Conservation (phyloP, 2,113 vertebrate species). For the Phoenicopterus ruber region DNA sequence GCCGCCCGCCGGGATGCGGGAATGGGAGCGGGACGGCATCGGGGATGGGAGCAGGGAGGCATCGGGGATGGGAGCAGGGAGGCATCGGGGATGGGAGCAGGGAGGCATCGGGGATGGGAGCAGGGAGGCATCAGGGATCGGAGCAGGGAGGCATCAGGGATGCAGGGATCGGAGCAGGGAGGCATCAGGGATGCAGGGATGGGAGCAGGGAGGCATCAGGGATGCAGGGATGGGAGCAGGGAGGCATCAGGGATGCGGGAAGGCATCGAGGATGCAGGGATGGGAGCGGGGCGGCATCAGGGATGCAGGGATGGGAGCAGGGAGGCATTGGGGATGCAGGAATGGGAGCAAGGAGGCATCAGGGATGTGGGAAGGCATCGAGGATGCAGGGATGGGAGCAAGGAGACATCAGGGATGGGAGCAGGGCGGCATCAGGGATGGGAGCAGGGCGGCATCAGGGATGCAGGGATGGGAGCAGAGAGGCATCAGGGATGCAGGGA, state of each 20-base stretch:
- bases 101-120: background rate
- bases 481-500: background rate
- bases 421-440: background rate
- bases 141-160: too few species aligned
- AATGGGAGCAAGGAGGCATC: background rate
- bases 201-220: background rate
- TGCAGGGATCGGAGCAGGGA: background rate
- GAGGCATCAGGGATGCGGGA: background rate
- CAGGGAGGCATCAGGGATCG: too few species aligned
- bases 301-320: background rate
- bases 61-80: background rate
- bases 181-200: background rate
- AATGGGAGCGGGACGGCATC: background rate
- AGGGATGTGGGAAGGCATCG: background rate
- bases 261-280: too few species aligned
- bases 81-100: accelerated
- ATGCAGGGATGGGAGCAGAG: too few species aligned
- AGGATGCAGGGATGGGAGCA: background rate
- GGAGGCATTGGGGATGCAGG: background rate
- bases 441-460: background rate
- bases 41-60: background rate
- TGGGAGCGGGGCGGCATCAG: too few species aligned
- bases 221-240: background rate
- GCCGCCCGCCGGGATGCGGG: accelerated
- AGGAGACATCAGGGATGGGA: background rate